These are phyloP conservation scores for Empidonax alnorum DNA, from an alignment of 2,113 vertebrate genomes.

Conservation along the genomic window DNA sequence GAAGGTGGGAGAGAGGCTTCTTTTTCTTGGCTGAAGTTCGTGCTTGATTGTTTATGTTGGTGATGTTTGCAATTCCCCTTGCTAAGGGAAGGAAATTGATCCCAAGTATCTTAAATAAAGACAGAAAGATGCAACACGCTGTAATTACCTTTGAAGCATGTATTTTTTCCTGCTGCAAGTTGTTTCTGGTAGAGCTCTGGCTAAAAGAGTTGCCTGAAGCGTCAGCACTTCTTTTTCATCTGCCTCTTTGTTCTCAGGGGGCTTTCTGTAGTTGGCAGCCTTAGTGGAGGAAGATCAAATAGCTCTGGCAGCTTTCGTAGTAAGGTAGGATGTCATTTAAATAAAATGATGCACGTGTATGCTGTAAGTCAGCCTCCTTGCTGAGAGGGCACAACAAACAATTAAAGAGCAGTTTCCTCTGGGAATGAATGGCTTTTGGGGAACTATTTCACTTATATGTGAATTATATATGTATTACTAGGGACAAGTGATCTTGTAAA, in stretches of 20 bases:
- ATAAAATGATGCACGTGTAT: constrained; percentile 3
- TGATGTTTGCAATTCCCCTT: background rate
- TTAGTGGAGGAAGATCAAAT: constrained; percentile 24
- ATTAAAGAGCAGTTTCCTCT: constrained; percentile 21
- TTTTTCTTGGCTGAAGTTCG: background rate
- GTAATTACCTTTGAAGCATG: background rate
- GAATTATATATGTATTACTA: constrained; percentile 41
- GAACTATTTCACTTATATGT: background rate
- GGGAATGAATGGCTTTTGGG: background rate
- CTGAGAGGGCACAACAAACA: constrained; percentile 35
- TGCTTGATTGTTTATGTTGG: accelerated
- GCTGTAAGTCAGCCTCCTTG: background rate
- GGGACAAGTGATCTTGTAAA: constrained; percentile 33
- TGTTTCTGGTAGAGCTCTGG: background rate
- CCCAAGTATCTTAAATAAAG: background rate
- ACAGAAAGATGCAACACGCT: background rate
- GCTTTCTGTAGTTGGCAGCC: constrained; percentile 22
- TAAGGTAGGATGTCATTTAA: constrained; percentile 49
- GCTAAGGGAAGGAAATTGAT: background rate
- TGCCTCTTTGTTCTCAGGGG: constrained; percentile 31
- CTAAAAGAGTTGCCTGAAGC: constrained; percentile 30
- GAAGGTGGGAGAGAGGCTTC: background rate
- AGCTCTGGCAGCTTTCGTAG: background rate
- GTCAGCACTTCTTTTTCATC: constrained; percentile 38
- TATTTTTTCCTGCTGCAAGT: background rate